These are phyloP conservation scores for Stictonetta naevosa DNA, from an alignment of 2,113 vertebrate genomes.

Conservation along the genomic window DNA sequence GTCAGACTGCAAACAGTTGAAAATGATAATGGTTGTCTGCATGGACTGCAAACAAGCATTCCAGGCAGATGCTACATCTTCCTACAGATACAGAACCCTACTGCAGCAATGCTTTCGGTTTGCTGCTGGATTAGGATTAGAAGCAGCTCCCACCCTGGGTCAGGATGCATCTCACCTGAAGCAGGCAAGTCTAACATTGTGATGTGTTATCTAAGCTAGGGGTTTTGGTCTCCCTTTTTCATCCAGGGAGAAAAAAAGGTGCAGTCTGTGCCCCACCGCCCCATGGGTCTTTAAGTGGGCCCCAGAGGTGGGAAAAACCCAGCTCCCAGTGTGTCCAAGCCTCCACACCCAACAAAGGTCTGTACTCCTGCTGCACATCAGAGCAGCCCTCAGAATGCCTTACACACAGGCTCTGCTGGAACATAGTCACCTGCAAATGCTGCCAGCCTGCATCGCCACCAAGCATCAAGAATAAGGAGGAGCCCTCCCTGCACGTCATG, in stretches of 20 bases:
- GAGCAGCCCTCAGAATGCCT: neutral
- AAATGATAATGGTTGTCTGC: neutral
- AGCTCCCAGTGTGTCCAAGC: neutral
- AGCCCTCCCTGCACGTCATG: fast-evolving
- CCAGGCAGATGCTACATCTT: neutral
- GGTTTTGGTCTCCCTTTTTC: neutral
- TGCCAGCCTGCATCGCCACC: neutral
- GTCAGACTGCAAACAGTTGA: neutral
- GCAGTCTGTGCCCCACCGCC: too few species aligned
- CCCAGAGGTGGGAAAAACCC: fast-evolving
- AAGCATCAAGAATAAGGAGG: neutral
- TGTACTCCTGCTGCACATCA: neutral
- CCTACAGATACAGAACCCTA: neutral
- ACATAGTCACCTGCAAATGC: fast-evolving
- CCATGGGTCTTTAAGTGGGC: fast-evolving
- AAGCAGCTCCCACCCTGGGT: neutral
- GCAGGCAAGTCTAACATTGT: neutral
- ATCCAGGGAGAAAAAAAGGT: neutral
- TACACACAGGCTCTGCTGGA: neutral
- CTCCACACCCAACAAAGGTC: neutral
- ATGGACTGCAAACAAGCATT: neutral
- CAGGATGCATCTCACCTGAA: neutral
- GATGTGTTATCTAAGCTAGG: fast-evolving
- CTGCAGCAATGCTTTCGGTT: neutral
- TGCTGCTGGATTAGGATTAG: neutral